Conservation (phyloP, 1,140 invertebrate species). For the Megalonaias nervosa region DNA sequence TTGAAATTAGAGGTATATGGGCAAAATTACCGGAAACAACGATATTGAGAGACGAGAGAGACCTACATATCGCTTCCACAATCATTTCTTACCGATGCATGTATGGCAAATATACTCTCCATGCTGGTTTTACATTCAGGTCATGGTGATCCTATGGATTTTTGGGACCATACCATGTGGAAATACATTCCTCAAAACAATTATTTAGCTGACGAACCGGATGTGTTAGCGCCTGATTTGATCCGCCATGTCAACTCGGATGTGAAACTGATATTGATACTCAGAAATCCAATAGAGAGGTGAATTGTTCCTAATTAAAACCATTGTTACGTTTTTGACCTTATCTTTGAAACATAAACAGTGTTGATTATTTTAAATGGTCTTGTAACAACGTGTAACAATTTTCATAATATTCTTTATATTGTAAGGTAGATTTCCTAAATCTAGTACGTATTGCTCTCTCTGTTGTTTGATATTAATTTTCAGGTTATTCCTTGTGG, state of each 20-base stretch:
- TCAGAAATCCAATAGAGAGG: slow-evolving; percentile 56
- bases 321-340: neutral
- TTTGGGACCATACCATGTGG: slow-evolving; percentile 56
- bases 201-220: slow-evolving; percentile 28
- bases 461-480: no score
- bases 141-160: slow-evolving; percentile 53
- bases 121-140: slow-evolving; percentile 26
- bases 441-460: no score
- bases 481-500: no score
- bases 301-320: slow-evolving; percentile 4
- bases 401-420: no score
- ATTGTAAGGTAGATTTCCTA: no score
- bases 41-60: no score
- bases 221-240: slow-evolving; percentile 40
- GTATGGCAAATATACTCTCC: neutral
- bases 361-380: neutral
- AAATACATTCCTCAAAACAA: slow-evolving; percentile 43
- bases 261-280: slow-evolving; percentile 47
- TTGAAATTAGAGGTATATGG: no score
- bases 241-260: slow-evolving; percentile 48
- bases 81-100: no score
- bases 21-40: no score
- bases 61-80: no score
- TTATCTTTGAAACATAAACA: neutral
- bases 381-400: neutral